Base-by-base conservation (phyloP, 2,888 invertebrate species). In the Himalopsyche japonica region DNA sequence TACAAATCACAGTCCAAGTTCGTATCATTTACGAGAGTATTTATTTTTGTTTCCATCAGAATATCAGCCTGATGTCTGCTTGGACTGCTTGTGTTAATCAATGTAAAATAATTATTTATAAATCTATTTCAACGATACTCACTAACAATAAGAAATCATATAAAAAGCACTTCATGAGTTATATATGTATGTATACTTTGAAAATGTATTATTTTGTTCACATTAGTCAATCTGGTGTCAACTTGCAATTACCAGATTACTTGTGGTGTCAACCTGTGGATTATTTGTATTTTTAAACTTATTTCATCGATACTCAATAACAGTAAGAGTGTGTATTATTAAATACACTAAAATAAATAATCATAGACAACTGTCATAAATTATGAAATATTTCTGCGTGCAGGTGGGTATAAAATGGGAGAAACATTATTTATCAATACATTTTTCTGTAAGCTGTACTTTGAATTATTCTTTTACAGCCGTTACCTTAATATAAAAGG, bases 91-190 rank as follows among this genome's bases (percentile, higher is more conserved):
- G 24, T 20, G 20, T 20, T 20, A 24, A 20, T n/a, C 20, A 20
- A 24, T 57, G 6, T 20, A 10, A 57, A 20, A 57, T 20, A 20
- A 57, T 57, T 24, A 78, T 34, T 43, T 76, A n/a, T 76, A 32
- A 32, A 76, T n/a, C 18, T 24, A 32, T 76, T 76, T 34, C 76
- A 76, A 79, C 15, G 79, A 79, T 79, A 79, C 79, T 79, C 79
- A 79, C 48, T 79, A 79, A 79, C 43, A 24, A 37, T 78, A 78
- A 78, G 78, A 37, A n/a, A 78, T 37, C 37, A 37, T 78, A 78
- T 78, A 24, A 43, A 37, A 78, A 32, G 47, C 78, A 37, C 76
- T n/a, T 76, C 76, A 34, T 76, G 7, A 57, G 20, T 57, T 57
- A 57, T 8, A 57, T 20, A 57, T 24, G 57, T 49, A 49, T 49